Evolutionary conservation across 2,113 vertebrate genomes (phyloP).

Genomic region (Phalacrocorax aristotelis): DNA sequence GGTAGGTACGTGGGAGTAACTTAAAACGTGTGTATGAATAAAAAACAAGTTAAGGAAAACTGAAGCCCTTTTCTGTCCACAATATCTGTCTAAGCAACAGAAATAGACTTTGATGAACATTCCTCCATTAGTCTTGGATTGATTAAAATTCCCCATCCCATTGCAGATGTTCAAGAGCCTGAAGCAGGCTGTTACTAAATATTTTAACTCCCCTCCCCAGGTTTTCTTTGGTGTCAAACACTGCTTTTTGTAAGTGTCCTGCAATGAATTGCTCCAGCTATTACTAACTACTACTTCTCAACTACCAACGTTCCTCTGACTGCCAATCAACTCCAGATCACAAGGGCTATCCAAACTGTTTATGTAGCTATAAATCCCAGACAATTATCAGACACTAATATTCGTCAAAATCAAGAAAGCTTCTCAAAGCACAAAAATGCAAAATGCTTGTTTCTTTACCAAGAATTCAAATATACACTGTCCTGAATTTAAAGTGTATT

Average conservation of each 20-base stretch:
- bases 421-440: background rate
- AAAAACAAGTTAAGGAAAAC: background rate
- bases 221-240: background rate
- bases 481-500: background rate
- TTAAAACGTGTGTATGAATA: background rate
- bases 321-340: background rate
- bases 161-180: background rate
- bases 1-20: background rate
- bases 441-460: background rate
- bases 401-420: background rate
- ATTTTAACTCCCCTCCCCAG: background rate
- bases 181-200: background rate
- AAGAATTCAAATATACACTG: background rate
- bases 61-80: background rate
- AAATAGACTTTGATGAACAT: background rate
- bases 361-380: background rate
- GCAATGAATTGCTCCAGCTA: background rate
- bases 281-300: background rate
- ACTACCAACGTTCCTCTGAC: background rate
- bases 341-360: background rate
- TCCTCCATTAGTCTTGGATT: background rate
- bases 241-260: rapidly evolving
- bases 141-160: background rate
- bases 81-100: background rate
- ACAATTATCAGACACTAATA: background rate